Evolutionary conservation across 2,888 invertebrate genomes (phyloP).

Genomic region (Cyclophora punctaria): DNA sequence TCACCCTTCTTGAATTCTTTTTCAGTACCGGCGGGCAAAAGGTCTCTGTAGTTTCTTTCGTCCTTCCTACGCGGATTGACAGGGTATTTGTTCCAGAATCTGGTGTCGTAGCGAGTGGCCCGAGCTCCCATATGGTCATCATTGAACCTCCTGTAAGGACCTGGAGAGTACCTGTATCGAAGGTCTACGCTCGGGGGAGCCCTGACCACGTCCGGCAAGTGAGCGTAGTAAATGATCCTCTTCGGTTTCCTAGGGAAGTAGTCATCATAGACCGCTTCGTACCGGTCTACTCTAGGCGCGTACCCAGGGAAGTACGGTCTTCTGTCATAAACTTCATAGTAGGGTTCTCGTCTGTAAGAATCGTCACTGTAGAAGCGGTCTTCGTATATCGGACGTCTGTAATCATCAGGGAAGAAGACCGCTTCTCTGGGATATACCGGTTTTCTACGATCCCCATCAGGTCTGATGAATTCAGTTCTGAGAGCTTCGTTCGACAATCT

Average conservation of each 20-base stretch:
- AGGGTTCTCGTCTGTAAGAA: conserved; percentile 58
- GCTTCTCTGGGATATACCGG: conserved; percentile 67
- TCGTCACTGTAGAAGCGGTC: conserved; percentile 57
- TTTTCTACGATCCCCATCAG: conserved; percentile 52
- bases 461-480: conserved; percentile 64
- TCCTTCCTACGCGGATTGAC: conserved; percentile 63
- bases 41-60: conserved; percentile 62
- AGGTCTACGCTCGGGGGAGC: conserved; percentile 75
- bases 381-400: conserved; percentile 55
- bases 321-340: conserved; percentile 56
- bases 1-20: conserved; percentile 65
- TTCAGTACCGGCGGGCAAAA: conserved; percentile 53
- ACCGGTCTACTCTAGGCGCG: conserved; percentile 54
- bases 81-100: conserved; percentile 59
- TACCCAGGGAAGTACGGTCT: conserved; percentile 44
- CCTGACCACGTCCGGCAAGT: conserved; percentile 80
- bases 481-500: conserved; percentile 56
- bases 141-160: conserved; percentile 59
- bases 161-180: conserved; percentile 66
- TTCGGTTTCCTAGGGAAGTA: conserved; percentile 66
- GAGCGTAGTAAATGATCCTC: conserved; percentile 82
- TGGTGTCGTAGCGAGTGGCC: conserved; percentile 60
- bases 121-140: conserved; percentile 52
- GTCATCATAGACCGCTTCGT: conserved; percentile 59
- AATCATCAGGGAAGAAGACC: conserved; percentile 65